Conservation (phyloP, 2,888 invertebrate species). For the Elegia similella region DNA sequence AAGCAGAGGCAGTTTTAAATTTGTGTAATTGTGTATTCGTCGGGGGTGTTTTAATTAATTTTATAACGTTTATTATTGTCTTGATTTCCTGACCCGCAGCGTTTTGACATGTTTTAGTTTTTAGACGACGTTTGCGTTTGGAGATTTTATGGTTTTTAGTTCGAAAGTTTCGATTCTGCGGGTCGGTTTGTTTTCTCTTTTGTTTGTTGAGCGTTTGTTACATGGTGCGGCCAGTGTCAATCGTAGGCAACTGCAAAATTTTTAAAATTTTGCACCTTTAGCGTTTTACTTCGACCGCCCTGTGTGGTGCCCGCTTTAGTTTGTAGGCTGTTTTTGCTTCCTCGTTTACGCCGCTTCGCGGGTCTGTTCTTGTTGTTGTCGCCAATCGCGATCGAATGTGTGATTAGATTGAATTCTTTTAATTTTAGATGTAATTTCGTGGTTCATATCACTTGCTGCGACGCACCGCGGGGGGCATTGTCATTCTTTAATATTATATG, state of each 20-base stretch:
- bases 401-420: conserved; percentile 26
- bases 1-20: neutral
- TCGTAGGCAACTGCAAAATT: neutral
- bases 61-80: conserved; percentile 15
- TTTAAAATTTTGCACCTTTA: neutral
- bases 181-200: conserved; percentile 38
- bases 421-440: conserved; percentile 66
- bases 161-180: conserved; percentile 56
- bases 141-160: conserved; percentile 33
- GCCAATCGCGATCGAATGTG: conserved; percentile 12
- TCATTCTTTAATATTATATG: conserved; percentile 27
- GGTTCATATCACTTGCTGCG: conserved; percentile 67
- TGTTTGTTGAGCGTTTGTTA: conserved; percentile 33
- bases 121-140: conserved; percentile 22
- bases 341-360: conserved; percentile 51
- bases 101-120: conserved; percentile 28
- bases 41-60: conserved; percentile 19
- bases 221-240: neutral
- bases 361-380: conserved; percentile 41
- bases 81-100: conserved; percentile 25
- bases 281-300: neutral
- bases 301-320: conserved; percentile 39
- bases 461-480: conserved; percentile 58
- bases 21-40: neutral
- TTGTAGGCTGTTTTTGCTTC: conserved; percentile 63